A percentile compares a stretch with the other conserved stretches of the same genome.
Conservation (phyloP, 2,797 vertebrate species). For the Pseudotriccus pelzelni region DNA sequence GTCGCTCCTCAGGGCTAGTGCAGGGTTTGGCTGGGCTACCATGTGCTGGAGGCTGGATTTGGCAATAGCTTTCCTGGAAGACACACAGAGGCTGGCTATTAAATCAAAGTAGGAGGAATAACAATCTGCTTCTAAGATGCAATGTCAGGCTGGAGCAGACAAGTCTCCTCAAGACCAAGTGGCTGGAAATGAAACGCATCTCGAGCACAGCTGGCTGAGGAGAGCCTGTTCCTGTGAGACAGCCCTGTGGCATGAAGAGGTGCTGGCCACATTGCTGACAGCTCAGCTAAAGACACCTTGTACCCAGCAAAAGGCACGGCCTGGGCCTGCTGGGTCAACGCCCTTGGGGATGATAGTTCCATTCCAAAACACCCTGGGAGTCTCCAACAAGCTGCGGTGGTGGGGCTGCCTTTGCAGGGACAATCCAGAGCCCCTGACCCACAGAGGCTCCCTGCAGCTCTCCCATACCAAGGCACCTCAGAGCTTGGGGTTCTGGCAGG, state of each 20-base stretch:
- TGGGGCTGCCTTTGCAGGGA: background rate
- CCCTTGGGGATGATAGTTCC: background rate
- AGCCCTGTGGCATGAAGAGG: background rate
- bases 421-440: background rate
- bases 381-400: rapidly evolving
- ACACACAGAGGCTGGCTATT: slow-evolving; percentile 8
- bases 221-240: background rate
- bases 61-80: slow-evolving; percentile 92
- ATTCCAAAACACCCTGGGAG: background rate
- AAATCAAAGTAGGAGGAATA: background rate
- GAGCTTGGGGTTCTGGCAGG: background rate
- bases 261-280: background rate
- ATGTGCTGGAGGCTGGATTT: slow-evolving; percentile 90
- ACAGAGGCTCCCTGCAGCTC: background rate
- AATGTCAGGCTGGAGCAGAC: background rate
- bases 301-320: background rate
- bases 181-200: background rate
- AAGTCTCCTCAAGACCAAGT: background rate
- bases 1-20: slow-evolving; percentile 76
- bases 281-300: background rate
- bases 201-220: background rate
- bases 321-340: background rate
- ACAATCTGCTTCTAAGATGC: background rate
- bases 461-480: background rate
- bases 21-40: slow-evolving; percentile 80